phyloP scores from a whole-genome alignment of 2,113 vertebrate species.

The Podarcis raffonei region DNA sequence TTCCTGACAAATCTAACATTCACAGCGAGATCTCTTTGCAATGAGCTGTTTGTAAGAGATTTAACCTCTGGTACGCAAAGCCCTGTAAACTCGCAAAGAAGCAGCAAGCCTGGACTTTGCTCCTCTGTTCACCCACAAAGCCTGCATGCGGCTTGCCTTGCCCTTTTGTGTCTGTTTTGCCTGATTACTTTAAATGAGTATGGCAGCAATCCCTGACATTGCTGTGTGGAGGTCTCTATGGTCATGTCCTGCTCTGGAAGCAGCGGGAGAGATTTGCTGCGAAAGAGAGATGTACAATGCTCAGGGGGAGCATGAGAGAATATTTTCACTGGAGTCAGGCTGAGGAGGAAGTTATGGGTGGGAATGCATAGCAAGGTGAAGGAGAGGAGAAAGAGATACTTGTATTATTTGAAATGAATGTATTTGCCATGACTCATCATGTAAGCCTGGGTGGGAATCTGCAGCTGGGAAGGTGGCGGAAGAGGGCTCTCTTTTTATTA shows the following conservation, averaged over 20 bases:
- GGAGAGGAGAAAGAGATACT: slow-evolving; percentile 26
- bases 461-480: slow-evolving; percentile 68
- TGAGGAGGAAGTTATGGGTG: slow-evolving; percentile 29
- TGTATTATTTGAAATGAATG: slow-evolving; percentile 63
- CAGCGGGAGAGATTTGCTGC: slow-evolving; percentile 11
- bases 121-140: slow-evolving; percentile 13
- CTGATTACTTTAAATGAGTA: slow-evolving; percentile 17
- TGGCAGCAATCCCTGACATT: slow-evolving; percentile 8
- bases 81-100: background rate
- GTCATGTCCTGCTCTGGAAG: slow-evolving; percentile 31
- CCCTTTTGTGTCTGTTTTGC: slow-evolving; percentile 15
- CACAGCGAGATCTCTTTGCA: background rate
- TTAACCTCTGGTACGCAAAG: background rate
- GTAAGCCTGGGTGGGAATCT: slow-evolving; percentile 73
- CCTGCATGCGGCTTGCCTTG: background rate
- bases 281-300: background rate
- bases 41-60: background rate
- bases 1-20: accelerated
- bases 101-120: background rate
- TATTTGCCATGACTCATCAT: slow-evolving; percentile 69
- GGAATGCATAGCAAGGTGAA: slow-evolving; percentile 42
- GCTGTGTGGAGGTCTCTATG: background rate
- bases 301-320: slow-evolving; percentile 32
- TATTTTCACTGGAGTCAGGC: slow-evolving; percentile 16
- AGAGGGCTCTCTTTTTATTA: slow-evolving; percentile 70